Evolutionary conservation across 2,113 vertebrate species (phyloP).

Genomic region (Asarcornis scutulata): DNA sequence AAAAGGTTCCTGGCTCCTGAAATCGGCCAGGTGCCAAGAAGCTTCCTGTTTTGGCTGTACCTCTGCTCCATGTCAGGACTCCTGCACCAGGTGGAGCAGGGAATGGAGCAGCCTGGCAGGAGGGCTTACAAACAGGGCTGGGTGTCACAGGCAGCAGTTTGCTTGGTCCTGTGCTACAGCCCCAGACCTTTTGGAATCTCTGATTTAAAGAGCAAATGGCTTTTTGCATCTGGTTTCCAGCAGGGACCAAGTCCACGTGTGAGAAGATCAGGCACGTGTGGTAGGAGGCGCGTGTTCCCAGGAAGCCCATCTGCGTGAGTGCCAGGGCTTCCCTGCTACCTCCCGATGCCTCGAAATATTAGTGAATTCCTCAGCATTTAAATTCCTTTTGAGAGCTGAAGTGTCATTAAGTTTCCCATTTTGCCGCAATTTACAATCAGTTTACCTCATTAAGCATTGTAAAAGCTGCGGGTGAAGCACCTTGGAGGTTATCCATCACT

Average conservation of each 20-base stretch:
- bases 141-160: neutral
- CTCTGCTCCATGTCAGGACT: neutral
- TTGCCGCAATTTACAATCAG: conserved; percentile 66
- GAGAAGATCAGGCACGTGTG: fast-evolving
- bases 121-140: neutral
- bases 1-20: neutral
- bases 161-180: neutral
- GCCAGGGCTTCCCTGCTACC: fast-evolving
- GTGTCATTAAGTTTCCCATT: conserved; percentile 64
- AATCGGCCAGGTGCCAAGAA: too few species aligned
- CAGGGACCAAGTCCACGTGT: fast-evolving
- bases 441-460: conserved; percentile 64
- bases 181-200: neutral
- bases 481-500: conserved; percentile 16
- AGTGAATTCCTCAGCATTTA: neutral
- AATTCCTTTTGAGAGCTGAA: conserved; percentile 53
- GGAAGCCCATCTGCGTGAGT: neutral
- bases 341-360: neutral
- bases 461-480: conserved; percentile 23
- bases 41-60: neutral
- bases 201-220: neutral
- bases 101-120: neutral
- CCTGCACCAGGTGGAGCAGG: fast-evolving
- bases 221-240: neutral
- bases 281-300: too few species aligned